Evolutionary conservation across 2,888 invertebrate species (phyloP).

Genomic region (Amphipyra tragopoginis): DNA sequence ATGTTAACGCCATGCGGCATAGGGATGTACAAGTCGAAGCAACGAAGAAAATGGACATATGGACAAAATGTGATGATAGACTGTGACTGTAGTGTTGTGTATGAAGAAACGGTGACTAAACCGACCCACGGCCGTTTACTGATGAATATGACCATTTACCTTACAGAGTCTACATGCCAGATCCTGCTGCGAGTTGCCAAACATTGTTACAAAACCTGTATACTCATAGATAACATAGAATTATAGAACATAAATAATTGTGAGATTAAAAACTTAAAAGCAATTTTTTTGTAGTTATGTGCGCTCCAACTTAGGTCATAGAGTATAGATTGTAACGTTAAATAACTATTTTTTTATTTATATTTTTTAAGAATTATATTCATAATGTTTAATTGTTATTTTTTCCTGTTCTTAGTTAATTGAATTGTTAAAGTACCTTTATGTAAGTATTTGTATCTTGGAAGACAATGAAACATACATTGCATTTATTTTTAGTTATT

Average conservation of each 20-base stretch:
- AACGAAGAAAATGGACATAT: conserved; percentile 47
- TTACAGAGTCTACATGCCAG: conserved; percentile 81
- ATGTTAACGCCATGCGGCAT: conserved; percentile 19
- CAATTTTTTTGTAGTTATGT: conserved; percentile 34
- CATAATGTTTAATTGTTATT: conserved; percentile 34
- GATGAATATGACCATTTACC: conserved; percentile 84
- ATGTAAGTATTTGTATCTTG: conserved; percentile 24
- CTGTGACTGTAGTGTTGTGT: conserved; percentile 70
- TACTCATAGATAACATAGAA: conserved; percentile 57
- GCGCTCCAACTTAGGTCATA: conserved; percentile 4
- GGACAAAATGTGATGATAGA: conserved; percentile 68
- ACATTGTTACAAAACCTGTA: conserved; percentile 66
- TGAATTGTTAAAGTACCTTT: conserved; percentile 28
- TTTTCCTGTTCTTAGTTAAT: conserved; percentile 32
- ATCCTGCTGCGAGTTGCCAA: conserved; percentile 79
- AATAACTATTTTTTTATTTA: conserved; percentile 12
- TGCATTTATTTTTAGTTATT: conserved; percentile 48
- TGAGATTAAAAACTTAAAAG: conserved; percentile 48
- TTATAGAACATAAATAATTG: conserved; percentile 33
- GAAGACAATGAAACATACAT: conserved; percentile 49
- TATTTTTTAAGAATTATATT: conserved; percentile 27
- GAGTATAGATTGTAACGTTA: conserved; percentile 10
- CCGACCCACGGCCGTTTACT: conserved; percentile 66
- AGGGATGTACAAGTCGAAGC: conserved; percentile 51
- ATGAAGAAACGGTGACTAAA: conserved; percentile 72